phyloP scores from a whole-genome alignment of 1,140 invertebrate genomes.

The Lordiphosa stackelbergi region DNA sequence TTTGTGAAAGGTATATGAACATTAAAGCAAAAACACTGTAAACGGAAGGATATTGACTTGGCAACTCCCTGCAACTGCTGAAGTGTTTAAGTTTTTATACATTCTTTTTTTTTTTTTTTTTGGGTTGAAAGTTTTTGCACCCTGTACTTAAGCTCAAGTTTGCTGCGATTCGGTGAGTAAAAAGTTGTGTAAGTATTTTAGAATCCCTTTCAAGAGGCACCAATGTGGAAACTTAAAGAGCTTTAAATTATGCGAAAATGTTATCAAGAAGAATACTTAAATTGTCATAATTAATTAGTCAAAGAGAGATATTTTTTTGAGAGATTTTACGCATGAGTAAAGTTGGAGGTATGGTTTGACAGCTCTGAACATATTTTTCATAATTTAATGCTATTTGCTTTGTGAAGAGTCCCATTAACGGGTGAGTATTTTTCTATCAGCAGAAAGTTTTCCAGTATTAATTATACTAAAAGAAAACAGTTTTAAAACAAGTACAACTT shows the following conservation, averaged over 20 bases:
- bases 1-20: conserved; percentile 10
- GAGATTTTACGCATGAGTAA: too few species aligned
- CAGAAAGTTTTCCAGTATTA: too few species aligned
- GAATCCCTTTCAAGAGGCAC: conserved; percentile 41
- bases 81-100: conserved; percentile 15
- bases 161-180: conserved; percentile 24
- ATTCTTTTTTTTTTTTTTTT: conserved; percentile 14
- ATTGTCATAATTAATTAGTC: conserved; percentile 23
- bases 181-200: conserved; percentile 54
- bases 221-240: conserved; percentile 23
- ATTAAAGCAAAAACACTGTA: conserved; percentile 1
- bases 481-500: too few species aligned
- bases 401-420: too few species aligned
- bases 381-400: too few species aligned
- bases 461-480: too few species aligned
- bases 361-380: too few species aligned
- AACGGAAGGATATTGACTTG: not conserved
- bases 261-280: conserved; percentile 16
- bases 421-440: too few species aligned
- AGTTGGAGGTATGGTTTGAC: too few species aligned
- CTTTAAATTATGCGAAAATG: conserved; percentile 36
- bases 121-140: conserved; percentile 36
- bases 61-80: conserved; percentile 24
- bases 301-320: too few species aligned
- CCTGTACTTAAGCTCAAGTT: conserved; percentile 33